A percentile compares a stretch with the other conserved stretches of the same genome.
Evolutionary conservation across 1,140 invertebrate genomes (phyloP).

Genomic region (Probaryconus sp.): DNA sequence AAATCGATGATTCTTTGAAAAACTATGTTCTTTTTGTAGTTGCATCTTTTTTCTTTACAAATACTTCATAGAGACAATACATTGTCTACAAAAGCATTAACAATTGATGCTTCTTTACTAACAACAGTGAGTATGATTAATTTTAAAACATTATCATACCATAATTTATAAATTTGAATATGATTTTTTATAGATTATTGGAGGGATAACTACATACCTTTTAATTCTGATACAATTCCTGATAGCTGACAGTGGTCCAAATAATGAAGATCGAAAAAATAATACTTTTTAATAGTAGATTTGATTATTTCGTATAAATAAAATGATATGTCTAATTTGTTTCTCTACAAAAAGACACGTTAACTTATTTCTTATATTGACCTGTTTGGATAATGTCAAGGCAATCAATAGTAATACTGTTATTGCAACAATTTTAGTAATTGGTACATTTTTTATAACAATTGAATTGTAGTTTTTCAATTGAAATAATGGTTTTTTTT

Average conservation of each 20-base stretch:
- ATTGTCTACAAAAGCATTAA: conserved; percentile 40
- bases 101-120: conserved; percentile 35
- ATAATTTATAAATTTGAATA: conserved; percentile 4
- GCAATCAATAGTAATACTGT: too few species aligned
- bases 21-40: too few species aligned
- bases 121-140: conserved; percentile 30
- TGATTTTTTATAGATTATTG: conserved; percentile 8
- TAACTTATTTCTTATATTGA: too few species aligned
- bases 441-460: too few species aligned
- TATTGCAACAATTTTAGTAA: too few species aligned
- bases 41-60: conserved; percentile 46
- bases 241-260: neutral
- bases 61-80: conserved; percentile 49
- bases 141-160: neutral
- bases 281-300: conserved; percentile 2
- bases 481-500: too few species aligned
- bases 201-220: conserved; percentile 14
- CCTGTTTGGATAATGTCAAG: too few species aligned
- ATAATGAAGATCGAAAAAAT: neutral
- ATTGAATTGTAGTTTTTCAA: too few species aligned
- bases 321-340: too few species aligned
- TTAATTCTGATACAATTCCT: conserved; percentile 26
- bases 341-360: too few species aligned
- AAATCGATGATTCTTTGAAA: too few species aligned
- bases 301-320: neutral